Conservation (phyloP, 2,113 vertebrate species). For the Nothoprocta pentlandii region DNA sequence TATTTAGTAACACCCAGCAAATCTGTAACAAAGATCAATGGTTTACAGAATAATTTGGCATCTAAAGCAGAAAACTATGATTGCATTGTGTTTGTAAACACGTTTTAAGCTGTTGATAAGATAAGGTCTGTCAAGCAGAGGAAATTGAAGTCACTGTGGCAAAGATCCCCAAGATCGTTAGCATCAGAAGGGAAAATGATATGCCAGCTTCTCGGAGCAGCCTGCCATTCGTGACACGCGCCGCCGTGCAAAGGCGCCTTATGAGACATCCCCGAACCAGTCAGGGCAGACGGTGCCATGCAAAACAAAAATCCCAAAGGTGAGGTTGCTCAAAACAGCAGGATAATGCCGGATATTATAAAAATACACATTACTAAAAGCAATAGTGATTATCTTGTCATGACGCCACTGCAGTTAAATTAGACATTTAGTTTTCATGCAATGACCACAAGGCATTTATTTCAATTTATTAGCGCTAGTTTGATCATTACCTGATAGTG, state of each 20-base stretch:
- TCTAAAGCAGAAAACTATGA: slow-evolving; percentile 42
- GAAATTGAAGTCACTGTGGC: slow-evolving; percentile 68
- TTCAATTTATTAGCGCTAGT: neutral
- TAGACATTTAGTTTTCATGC: neutral
- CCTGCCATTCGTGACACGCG: slow-evolving; percentile 41
- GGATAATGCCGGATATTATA: neutral
- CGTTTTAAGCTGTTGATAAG: slow-evolving; percentile 65
- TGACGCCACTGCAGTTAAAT: neutral
- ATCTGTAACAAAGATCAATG: slow-evolving; percentile 74
- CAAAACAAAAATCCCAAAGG: slow-evolving; percentile 20
- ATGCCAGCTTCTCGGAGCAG: slow-evolving; percentile 6
- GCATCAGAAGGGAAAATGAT: slow-evolving; percentile 54
- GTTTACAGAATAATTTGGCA: slow-evolving; percentile 64
- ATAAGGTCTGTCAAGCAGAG: slow-evolving; percentile 64
- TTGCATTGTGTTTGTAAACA: slow-evolving; percentile 67
- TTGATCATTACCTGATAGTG: neutral
- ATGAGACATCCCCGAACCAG: slow-evolving; percentile 47
- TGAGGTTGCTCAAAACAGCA: neutral
- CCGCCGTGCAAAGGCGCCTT: slow-evolving; percentile 11
- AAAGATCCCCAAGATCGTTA: slow-evolving; percentile 62
- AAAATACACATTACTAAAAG: neutral
- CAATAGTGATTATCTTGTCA: neutral
- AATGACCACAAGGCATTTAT: neutral
- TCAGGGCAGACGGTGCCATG: slow-evolving; percentile 45
- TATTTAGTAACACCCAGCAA: slow-evolving; percentile 57